Evolutionary conservation across 2,888 invertebrate genomes (phyloP), one percentile per base, ranked within the genome.

Genomic region (Coecobrya sp.): DNA sequence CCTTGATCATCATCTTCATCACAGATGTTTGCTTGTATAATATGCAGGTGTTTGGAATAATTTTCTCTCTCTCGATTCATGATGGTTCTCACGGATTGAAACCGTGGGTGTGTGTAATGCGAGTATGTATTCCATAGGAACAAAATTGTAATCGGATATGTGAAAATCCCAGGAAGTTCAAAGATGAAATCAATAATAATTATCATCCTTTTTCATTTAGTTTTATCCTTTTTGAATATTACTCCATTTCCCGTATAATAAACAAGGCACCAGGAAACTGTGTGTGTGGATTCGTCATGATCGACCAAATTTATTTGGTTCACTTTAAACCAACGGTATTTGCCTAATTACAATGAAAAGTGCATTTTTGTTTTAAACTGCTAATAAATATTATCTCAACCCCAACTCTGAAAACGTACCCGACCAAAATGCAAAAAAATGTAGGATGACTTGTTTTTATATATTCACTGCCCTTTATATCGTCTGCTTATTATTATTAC

Each of bases 171-270:
- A 79, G 79, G 79, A 79, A 79, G 52, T 52, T 79, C 27, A 7
- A 79, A 79, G 79, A 79, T 79, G 79, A 79, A 79, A 79, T 52
- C 79, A 79, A 79, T 79, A 27, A 79, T 79, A 27, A 79, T 52
- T 73, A 73, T 30, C 36, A 27, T 4, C 19, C 2, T 30, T 68
- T 30, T 19, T 59, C 22, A 59, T 19, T n/a, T 62, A n/a, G 19
- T 25, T 62, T 25, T 10, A n/a, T 25, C 30, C 30, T 16, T 22
- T 13, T 68, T 68, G 25, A 1, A 68, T 16, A 13, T 68, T 65
- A 10, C 16, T 65, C 65, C 11, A 11, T 8, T 30, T 22, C 68
- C 5, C 0, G 16, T 30, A 68, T 13, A 16, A 30, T 11, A 7
- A 30, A 36, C 22, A 16, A 68, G 19, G 68, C 25, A 3, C n/a